Percentiles rank a stretch among this genome's conserved stretches.
phyloP scores from a whole-genome alignment of 2,797 vertebrate species.

The Phrynocephalus vlangalii region DNA sequence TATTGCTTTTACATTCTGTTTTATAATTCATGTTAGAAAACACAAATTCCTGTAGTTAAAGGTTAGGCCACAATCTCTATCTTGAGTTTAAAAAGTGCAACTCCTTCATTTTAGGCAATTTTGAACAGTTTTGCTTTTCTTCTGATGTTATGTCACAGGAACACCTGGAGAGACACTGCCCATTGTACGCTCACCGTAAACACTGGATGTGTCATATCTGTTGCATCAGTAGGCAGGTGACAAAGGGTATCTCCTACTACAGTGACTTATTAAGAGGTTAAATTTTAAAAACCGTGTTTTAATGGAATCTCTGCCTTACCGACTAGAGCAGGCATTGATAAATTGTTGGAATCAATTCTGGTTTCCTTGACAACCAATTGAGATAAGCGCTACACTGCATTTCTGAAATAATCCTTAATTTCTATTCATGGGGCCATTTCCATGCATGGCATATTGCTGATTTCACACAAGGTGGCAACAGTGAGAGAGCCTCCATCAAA shows the following conservation, averaged over 20 bases:
- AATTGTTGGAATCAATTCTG: not conserved
- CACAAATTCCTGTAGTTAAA: conserved; percentile 5
- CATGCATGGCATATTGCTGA: conserved; percentile 11
- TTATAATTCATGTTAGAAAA: not conserved
- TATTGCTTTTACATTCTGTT: not conserved
- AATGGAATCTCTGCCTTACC: not conserved
- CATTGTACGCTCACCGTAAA: conserved; percentile 51
- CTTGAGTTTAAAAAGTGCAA: conserved; percentile 5
- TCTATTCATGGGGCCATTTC: not conserved
- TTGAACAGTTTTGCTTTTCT: conserved; percentile 26
- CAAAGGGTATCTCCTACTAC: conserved; percentile 4
- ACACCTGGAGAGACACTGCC: conserved; percentile 28
- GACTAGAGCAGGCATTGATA: conserved; percentile 27
- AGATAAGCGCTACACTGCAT: not conserved
- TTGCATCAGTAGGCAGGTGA: not conserved
- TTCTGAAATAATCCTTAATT: not conserved
- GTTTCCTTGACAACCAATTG: conserved; percentile 3
- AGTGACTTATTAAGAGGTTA: conserved; percentile 22
- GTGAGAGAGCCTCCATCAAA: not conserved
- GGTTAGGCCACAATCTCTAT: not conserved
- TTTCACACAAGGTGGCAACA: not conserved
- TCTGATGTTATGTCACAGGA: conserved; percentile 54
- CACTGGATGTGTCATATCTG: not conserved
- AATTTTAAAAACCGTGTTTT: conserved; percentile 15
- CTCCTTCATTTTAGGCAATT: conserved; percentile 47